Conservation (phyloP, 2,113 vertebrate species). For the Zeus faber region DNA sequence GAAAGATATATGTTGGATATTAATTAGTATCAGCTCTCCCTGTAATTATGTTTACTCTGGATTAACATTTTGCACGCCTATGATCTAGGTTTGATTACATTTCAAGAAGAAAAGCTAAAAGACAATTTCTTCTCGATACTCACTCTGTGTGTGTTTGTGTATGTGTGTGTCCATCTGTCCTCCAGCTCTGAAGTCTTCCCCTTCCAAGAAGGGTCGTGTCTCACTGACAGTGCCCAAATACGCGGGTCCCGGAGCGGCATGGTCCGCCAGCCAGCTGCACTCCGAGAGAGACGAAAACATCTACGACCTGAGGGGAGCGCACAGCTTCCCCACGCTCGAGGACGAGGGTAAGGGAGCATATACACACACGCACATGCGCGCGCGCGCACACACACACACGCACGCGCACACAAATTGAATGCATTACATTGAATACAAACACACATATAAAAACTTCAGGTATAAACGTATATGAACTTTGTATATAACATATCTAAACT, state of each 20-base stretch:
- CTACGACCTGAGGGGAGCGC: constrained; percentile 87
- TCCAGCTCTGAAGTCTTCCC: constrained; percentile 93
- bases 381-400: neutral
- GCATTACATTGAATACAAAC: too few species aligned
- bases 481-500: too few species aligned
- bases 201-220: constrained; percentile 92
- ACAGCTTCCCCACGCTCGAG: constrained; percentile 93
- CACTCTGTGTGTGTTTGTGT: neutral
- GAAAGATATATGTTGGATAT: neutral
- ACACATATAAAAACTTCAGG: neutral
- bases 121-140: too few species aligned
- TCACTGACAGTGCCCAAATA: constrained; percentile 83
- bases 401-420: neutral
- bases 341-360: constrained; percentile 82
- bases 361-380: neutral
- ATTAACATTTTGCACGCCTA: too few species aligned
- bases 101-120: too few species aligned
- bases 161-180: constrained; percentile 11
- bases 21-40: too few species aligned
- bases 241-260: constrained; percentile 83
- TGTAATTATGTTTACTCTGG: too few species aligned
- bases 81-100: too few species aligned
- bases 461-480: too few species aligned
- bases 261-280: constrained; percentile 90
- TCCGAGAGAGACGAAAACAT: constrained; percentile 86